Base-by-base conservation (phyloP, 2,888 invertebrate genomes). In the Lagria hirta region DNA sequence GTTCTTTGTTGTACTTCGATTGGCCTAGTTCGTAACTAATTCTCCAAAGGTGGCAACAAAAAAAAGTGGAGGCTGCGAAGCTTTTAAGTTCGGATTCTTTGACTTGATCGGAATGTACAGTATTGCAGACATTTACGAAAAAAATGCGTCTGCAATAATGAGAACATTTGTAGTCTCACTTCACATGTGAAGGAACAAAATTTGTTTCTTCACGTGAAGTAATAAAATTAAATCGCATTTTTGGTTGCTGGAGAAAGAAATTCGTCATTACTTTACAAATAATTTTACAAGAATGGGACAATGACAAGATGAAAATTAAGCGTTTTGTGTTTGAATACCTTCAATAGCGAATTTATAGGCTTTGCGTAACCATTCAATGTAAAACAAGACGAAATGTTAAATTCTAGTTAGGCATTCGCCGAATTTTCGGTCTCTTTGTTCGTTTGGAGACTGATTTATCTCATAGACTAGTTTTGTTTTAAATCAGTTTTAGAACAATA, bases 371-470 rank as follows among this genome's bases (percentile, higher is more conserved):
- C 61, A 67, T 67, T 67, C 66, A 67, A 67, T 67, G 67, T 67
- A 66, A 67, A 67, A 66, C 67, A 65, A 63, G 65, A 65, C 59
- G 60, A 65, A 64, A 67, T 58, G 64, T 58, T 63, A 58, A 64
- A 61, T 61, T 61, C 54, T 58, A 58, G 58, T 50, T 51, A 58
- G 53, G 55, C 13, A 55, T 51, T 51, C 54, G 58, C 52, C 53
- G 54, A 58, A 49, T 45, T 58, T 59, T 56, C 51, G 55, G 53
- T 52, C 52, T 54, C 58, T 58, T 60, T 58, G 52, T 53, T 48
- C 47, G 49, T 51, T 51, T n/a, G 12, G 4, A n/a, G 17, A 34
- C 34, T 43, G 42, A 43, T 43, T 34, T 35, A 43, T 43, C 21
- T 17, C 42, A 16, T 43, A 43, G 42, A 35, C 35, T 12, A 43